Evolutionary conservation across 2,113 vertebrate genomes (phyloP).

Genomic region (Cygnus buccinator): DNA sequence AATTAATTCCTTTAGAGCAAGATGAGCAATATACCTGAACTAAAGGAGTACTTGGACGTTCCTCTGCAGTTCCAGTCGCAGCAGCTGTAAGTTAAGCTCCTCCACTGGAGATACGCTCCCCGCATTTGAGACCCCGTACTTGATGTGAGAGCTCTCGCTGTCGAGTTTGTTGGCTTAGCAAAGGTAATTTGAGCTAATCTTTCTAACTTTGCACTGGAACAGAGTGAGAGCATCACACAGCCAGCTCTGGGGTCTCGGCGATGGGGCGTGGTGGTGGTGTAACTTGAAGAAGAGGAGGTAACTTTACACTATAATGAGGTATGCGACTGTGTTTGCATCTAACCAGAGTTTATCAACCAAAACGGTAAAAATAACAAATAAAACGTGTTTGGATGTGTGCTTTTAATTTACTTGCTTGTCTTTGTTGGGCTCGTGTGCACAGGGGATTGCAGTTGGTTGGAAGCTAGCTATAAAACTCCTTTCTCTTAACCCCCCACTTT

Average conservation of each 20-base stretch:
- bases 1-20: not conserved
- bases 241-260: not conserved
- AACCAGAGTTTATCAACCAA: not conserved
- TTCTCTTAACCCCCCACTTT: not conserved
- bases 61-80: not conserved
- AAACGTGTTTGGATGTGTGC: not conserved
- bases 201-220: conserved; percentile 35
- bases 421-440: not conserved
- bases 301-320: not conserved
- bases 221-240: not conserved
- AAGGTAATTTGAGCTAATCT: conserved; percentile 50
- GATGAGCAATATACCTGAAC: not conserved
- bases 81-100: not conserved
- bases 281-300: not conserved
- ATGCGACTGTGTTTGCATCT: not conserved
- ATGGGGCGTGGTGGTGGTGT: not conserved
- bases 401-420: conserved; percentile 23
- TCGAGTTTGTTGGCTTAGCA: not conserved
- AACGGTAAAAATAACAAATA: conserved; percentile 18
- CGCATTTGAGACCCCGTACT: not conserved
- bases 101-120: not conserved
- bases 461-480: not conserved
- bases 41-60: not conserved
- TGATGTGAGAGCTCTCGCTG: not conserved
- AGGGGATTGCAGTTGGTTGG: not conserved